phyloP scores from a whole-genome alignment of 2,888 invertebrate species.

The Rosalia funebris region DNA sequence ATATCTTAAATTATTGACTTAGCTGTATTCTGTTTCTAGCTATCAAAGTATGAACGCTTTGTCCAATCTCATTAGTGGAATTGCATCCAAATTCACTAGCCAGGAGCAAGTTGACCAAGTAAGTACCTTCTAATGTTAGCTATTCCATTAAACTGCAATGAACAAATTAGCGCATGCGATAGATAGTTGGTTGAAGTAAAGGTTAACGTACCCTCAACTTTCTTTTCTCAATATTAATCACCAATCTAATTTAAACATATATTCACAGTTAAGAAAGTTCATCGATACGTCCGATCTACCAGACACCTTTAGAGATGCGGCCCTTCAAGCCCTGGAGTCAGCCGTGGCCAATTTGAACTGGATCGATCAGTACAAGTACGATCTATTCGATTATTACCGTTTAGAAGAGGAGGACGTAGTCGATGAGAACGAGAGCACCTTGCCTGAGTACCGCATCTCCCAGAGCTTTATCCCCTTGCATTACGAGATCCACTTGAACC shows the following conservation, averaged over 20 bases:
- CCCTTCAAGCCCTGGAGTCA: slow-evolving; percentile 25
- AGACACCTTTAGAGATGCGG: slow-evolving; percentile 34
- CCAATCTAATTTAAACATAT: too few relatives aligned
- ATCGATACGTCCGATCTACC: slow-evolving; percentile 19
- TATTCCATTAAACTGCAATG: too few relatives aligned
- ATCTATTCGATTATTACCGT: slow-evolving; percentile 31
- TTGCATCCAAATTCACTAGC: slow-evolving; percentile 54
- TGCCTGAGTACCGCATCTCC: slow-evolving; percentile 7
- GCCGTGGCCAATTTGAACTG: slow-evolving; percentile 34
- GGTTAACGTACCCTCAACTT: too few relatives aligned
- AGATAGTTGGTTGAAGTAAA: too few relatives aligned
- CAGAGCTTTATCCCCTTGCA: slow-evolving; percentile 11
- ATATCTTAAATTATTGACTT: not conserved
- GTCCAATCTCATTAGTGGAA: slow-evolving; percentile 56
- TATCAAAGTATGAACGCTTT: slow-evolving; percentile 61
- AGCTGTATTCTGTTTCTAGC: slow-evolving; percentile 55
- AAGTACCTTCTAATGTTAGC: slow-evolving; percentile 27
- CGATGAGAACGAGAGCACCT: slow-evolving; percentile 8
- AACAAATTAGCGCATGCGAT: too few relatives aligned
- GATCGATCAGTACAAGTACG: slow-evolving; percentile 28
- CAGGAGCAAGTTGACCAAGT: slow-evolving; percentile 50
- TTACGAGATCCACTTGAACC: slow-evolving; percentile 15
- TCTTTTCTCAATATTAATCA: too few relatives aligned
- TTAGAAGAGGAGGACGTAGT: slow-evolving; percentile 27
- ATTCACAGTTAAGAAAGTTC: slow-evolving; percentile 35